Evolutionary conservation across 1,140 invertebrate genomes (phyloP).

Genomic region (Drosophila sucinea): DNA sequence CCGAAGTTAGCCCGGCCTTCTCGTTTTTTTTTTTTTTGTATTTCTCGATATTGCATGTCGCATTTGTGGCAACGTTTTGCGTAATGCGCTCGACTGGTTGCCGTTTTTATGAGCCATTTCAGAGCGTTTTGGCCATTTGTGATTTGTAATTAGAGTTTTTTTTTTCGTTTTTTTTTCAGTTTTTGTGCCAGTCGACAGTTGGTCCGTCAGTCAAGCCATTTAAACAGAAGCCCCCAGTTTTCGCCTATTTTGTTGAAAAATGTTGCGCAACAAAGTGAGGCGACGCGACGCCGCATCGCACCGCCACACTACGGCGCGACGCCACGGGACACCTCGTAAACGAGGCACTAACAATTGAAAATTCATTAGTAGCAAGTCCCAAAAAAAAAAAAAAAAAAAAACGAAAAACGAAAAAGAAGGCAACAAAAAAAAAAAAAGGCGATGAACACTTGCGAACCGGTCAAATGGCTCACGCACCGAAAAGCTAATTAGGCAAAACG

Average conservation of each 20-base stretch:
- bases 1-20: too few relatives aligned
- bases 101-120: slow-evolving; percentile 71
- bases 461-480: slow-evolving; percentile 65
- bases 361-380: slow-evolving; percentile 60
- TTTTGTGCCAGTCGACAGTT: slow-evolving; percentile 26
- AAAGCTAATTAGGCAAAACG: slow-evolving; percentile 78
- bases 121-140: slow-evolving; percentile 74
- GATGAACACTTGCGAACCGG: slow-evolving; percentile 38
- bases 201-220: slow-evolving; percentile 35
- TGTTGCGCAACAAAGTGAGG: slow-evolving; percentile 61
- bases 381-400: slow-evolving; percentile 27
- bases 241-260: slow-evolving; percentile 37
- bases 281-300: slow-evolving; percentile 39
- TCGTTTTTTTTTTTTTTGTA: slow-evolving; percentile 5
- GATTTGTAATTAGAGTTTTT: slow-evolving; percentile 75
- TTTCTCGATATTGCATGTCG: slow-evolving; percentile 48
- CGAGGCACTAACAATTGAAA: slow-evolving; percentile 76
- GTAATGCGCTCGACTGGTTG: slow-evolving; percentile 73
- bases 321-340: slow-evolving; percentile 75
- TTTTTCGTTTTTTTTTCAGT: too few relatives aligned
- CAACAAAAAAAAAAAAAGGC: not conserved
- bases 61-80: slow-evolving; percentile 65
- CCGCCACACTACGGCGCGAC: slow-evolving; percentile 55
- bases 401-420: slow-evolving; percentile 28
- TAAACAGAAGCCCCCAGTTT: slow-evolving; percentile 15